phyloP scores from a whole-genome alignment of 2,888 invertebrate genomes.

The Pecten maximus region DNA sequence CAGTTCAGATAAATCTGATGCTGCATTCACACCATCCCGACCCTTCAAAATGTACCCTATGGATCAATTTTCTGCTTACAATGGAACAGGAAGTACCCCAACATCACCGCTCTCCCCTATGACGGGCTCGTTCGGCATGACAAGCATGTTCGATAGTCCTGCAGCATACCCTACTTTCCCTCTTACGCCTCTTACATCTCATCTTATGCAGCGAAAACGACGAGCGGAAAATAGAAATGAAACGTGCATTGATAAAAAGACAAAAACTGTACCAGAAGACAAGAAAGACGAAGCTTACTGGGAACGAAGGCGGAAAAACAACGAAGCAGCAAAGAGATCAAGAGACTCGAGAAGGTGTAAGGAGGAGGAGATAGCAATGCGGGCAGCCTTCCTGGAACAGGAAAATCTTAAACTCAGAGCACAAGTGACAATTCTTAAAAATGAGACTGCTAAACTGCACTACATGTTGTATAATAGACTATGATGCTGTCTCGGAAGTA shows the following conservation, averaged over 20 bases:
- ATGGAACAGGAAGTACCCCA: conserved; percentile 41
- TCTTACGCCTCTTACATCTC: conserved; percentile 74
- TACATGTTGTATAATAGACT: conserved; percentile 76
- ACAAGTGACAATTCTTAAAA: conserved; percentile 76
- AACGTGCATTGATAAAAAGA: conserved; percentile 60
- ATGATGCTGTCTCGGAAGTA: conserved; percentile 49
- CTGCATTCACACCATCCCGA: conserved; percentile 46
- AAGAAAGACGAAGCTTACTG: conserved; percentile 76
- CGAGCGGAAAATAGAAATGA: conserved; percentile 69
- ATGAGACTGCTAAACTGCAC: conserved; percentile 76
- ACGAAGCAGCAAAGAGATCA: conserved; percentile 77
- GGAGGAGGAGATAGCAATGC: conserved; percentile 77
- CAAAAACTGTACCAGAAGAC: conserved; percentile 71
- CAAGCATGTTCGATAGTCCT: conserved; percentile 65
- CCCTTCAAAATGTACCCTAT: conserved; percentile 75
- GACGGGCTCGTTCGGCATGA: conserved; percentile 59
- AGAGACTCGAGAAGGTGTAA: conserved; percentile 73
- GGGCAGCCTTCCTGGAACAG: conserved; percentile 76
- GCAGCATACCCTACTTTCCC: conserved; percentile 68
- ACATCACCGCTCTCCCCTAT: conserved; percentile 60
- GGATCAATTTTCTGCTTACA: conserved; percentile 65
- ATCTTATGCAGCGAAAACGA: conserved; percentile 73
- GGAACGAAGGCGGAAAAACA: conserved; percentile 77
- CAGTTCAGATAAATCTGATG: conserved; percentile 31
- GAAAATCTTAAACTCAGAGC: conserved; percentile 76